phyloP scores from a whole-genome alignment of 2,797 vertebrate genomes.

The Miichthys miiuy region DNA sequence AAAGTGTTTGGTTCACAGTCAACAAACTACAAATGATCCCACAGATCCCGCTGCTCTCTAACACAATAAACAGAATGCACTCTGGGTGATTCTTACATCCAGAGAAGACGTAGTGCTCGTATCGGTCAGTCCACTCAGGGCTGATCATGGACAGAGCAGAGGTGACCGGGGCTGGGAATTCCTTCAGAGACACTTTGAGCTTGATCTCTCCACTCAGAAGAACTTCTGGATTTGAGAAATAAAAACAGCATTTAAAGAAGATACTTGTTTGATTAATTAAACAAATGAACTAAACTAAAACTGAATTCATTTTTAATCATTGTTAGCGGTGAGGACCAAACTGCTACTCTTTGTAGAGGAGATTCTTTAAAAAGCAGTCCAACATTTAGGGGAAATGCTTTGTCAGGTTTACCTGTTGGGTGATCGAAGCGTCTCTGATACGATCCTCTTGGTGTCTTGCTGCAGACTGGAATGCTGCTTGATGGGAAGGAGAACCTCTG shows the following conservation, averaged over 20 bases:
- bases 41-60: background rate
- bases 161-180: conserved; percentile 79
- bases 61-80: background rate
- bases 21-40: background rate
- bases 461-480: conserved; percentile 78
- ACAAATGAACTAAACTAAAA: too few species aligned
- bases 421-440: conserved; percentile 22
- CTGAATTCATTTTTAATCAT: too few species aligned
- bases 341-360: too few species aligned
- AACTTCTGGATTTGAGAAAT: conserved; percentile 20
- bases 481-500: conserved; percentile 89
- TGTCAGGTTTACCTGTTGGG: conserved; percentile 57
- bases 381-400: background rate
- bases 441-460: conserved; percentile 44
- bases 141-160: conserved; percentile 88
- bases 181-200: conserved; percentile 71
- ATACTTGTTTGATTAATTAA: background rate
- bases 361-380: too few species aligned
- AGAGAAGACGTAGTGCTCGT: conserved; percentile 89
- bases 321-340: too few species aligned
- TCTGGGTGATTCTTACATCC: conserved; percentile 84
- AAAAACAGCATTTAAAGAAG: background rate
- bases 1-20: background rate
- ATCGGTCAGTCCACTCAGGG: conserved; percentile 79
- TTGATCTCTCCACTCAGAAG: conserved; percentile 85